Evolutionary conservation across 1,140 invertebrate genomes (phyloP).

Genomic region (Drosophila sproati): DNA sequence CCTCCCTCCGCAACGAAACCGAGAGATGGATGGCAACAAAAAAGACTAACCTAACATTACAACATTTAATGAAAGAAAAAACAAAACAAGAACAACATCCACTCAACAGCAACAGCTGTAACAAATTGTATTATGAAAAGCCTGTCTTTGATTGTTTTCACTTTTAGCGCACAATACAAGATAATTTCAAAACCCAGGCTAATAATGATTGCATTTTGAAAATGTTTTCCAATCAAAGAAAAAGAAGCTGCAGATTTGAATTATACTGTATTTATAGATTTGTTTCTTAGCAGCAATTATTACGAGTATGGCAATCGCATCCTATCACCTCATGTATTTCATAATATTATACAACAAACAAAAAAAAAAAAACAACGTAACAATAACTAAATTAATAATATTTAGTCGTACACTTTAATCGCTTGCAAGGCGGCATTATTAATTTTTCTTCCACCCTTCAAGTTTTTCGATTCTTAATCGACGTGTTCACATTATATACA

Average conservation of each 20-base stretch:
- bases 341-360: constrained; percentile 47
- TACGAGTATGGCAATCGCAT: constrained; percentile 23
- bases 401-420: constrained; percentile 49
- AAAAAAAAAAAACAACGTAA: constrained; percentile 39
- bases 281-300: constrained; percentile 17
- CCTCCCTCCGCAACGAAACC: neutral
- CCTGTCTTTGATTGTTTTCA: constrained; percentile 32
- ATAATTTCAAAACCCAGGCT: constrained; percentile 5
- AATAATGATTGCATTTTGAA: constrained; percentile 19
- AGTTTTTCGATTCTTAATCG: constrained; percentile 1
- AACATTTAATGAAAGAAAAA: constrained; percentile 15
- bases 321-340: constrained; percentile 62
- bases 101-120: constrained; percentile 6
- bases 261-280: constrained; percentile 3
- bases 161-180: constrained; percentile 32
- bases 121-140: constrained; percentile 24
- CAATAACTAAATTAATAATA: constrained; percentile 67
- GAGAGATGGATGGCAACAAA: constrained; percentile 53
- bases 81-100: neutral
- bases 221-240: constrained; percentile 21
- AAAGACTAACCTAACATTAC: constrained; percentile 68
- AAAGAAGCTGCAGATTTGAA: neutral
- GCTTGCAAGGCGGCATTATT: constrained; percentile 45
- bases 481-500: constrained; percentile 52
- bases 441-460: constrained; percentile 1